phyloP scores from a whole-genome alignment of 2,888 invertebrate genomes.

The Pseudoips prasinana region DNA sequence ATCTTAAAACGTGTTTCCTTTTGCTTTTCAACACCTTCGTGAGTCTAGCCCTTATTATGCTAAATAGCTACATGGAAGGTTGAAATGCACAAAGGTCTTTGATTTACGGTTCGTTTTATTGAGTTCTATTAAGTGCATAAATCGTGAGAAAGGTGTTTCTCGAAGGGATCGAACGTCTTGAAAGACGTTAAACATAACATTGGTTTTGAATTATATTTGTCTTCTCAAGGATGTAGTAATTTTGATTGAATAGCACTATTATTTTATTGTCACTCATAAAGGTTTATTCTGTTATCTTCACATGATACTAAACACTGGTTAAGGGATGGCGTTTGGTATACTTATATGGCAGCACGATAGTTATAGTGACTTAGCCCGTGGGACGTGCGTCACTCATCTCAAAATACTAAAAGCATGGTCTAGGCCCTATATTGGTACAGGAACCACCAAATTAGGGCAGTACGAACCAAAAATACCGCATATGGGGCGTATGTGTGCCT shows the following conservation, averaged over 20 bases:
- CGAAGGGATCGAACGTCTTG: conserved; percentile 56
- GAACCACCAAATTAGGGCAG: no score
- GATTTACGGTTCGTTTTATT: conserved; percentile 75
- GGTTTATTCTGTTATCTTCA: no score
- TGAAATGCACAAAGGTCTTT: conserved; percentile 63
- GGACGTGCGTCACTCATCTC: no score
- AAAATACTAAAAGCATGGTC: no score
- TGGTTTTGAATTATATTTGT: background rate
- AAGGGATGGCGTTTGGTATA: no score
- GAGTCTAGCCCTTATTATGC: conserved; percentile 74
- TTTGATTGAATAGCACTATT: background rate
- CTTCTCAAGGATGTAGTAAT: background rate
- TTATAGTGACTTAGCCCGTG: no score
- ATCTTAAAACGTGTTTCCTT: conserved; percentile 63
- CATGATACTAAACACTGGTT: no score
- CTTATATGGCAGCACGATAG: no score
- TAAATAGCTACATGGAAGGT: conserved; percentile 69
- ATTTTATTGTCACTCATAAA: no score
- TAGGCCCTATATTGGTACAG: no score
- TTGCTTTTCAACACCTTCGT: conserved; percentile 77
- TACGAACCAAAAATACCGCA: no score
- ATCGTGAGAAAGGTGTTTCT: conserved; percentile 71
- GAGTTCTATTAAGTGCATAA: conserved; percentile 67
- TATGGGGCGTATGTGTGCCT: no score
- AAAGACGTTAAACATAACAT: conserved; percentile 43